Evolutionary conservation across 2,113 vertebrate genomes (phyloP), one percentile per base, ranked within the genome.

Genomic region (Petaurus breviceps): DNA sequence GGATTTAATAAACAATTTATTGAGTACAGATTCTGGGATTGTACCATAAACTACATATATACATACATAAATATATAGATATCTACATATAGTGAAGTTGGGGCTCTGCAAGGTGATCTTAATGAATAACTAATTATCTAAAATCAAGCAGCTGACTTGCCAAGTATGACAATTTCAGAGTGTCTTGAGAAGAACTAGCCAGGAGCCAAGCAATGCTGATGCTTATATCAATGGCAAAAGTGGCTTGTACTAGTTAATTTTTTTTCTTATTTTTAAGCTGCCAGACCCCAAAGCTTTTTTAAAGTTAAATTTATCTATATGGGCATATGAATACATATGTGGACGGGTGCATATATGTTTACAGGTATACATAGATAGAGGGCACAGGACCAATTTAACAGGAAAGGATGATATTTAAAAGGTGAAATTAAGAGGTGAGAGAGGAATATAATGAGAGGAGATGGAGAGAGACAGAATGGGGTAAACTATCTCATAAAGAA

Each of bases 131-230:
- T 94, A 49, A 49, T 49, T 49, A 24, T 57, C 89, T 19, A n/a
- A 54, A 91, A 93, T 61, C 5, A 94, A 92, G 11, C n/a, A 68
- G 94, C 92, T 94, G 46, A 23, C 43, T 31, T 53, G 28, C 92
- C 12, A 68, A 46, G 28, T 91, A 26, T 91, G 92, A 94, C 68
- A 46, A 90, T 92, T 93, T 96, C 31, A 89, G 93, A 96, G 92
- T 94, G 54, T 14, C 26, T n/a, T n/a, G 47, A 53, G 28, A 49
- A 91, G 54, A 95, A 57, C 49, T 50, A 93, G 23, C 25, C 89
- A 90, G 49, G 49, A 68, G 37, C 55, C 31, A 93, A 16, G 68
- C 50, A 46, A n/a, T 68, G 26, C 55, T 51, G 23, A 50, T 84
- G 68, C n/a, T 84, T 46, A 57, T 57, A n/a, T 53, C 89, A 94